Base-by-base conservation (phyloP, 2,113 vertebrate species). In the Puffinus mauretanicus region DNA sequence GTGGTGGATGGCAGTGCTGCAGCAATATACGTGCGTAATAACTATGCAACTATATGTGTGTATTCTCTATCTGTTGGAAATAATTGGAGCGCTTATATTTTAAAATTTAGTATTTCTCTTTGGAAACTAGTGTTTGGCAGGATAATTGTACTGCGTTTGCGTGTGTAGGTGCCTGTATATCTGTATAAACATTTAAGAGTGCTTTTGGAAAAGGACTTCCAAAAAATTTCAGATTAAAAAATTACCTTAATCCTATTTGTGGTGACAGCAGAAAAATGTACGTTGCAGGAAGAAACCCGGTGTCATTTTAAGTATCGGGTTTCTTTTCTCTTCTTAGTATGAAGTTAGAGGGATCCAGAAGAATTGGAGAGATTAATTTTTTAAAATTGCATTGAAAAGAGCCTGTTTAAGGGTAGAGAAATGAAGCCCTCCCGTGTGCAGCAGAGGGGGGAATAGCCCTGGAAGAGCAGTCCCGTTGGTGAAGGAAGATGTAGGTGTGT, bases 211-310 rank as follows among this genome's bases (percentile, higher is more conserved):
- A 65, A 65, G 12, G 18, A n/a, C 16, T 90, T 66, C 1, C 0
- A 72, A 80, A 76, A 62, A 25, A 27, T 13, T 25, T 5, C 36
- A 70, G 16, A n/a, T 54, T 29, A 42, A 93, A 83, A 73, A 36
- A 13, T 46, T 16, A 24, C 40, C 46, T 85, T 65, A 51, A n/a
- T 85, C 8, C 26, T 77, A 2, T 73, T 19, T 78, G 60, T 14
- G 25, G 14, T 13, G 36, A 42, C 13, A 18, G 17, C 11, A 81
- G 20, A 54, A 77, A 81, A 82, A 82, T 24, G 15, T 70, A 24
- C 0, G 0, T 26, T 51, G 44, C 16, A 47, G 51, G 51, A 70
- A 58, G 34, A 64, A 86, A 19, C 13, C 6, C 0, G 2, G 19
- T 46, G n/a, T 86, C 17, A 20, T 46, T 92, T 57, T 30, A 36